These are phyloP conservation scores for Arvicanthis niloticus DNA, from an alignment of 2,113 vertebrate species.

Conservation along the genomic window DNA sequence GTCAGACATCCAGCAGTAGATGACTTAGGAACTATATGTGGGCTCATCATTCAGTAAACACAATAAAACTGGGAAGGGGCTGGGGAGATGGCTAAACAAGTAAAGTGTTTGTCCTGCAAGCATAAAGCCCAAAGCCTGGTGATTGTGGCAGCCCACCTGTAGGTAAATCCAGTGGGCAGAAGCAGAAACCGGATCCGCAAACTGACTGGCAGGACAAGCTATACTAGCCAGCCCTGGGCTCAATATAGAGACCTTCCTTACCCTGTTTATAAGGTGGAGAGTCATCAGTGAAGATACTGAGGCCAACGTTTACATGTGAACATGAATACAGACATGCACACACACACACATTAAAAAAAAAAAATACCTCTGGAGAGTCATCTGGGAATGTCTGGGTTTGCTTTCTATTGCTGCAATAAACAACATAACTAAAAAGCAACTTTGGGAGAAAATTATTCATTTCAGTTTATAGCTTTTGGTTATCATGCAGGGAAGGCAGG, in stretches of 20 bases:
- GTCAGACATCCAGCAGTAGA: neutral
- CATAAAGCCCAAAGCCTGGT: neutral
- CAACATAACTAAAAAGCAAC: neutral
- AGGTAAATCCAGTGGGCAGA: too few species aligned
- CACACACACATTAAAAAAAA: neutral
- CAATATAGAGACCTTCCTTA: neutral
- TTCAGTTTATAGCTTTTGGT: neutral
- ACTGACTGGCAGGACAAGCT: neutral
- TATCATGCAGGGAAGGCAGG: neutral
- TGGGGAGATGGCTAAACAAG: too few species aligned
- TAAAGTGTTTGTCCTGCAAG: neutral
- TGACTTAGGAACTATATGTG: neutral
- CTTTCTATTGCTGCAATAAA: neutral
- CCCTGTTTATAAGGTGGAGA: neutral
- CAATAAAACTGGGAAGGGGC: neutral
- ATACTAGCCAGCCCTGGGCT: neutral
- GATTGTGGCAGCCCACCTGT: neutral
- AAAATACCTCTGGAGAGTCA: neutral
- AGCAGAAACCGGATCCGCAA: neutral
- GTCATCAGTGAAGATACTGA: neutral
- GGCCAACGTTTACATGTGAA: neutral
- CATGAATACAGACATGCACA: neutral
- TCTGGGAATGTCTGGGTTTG: neutral
- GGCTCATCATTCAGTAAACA: constrained; percentile 6
- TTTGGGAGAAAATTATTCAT: neutral